Conservation (phyloP, 2,797 vertebrate species). For the Xerus rutilus region DNA sequence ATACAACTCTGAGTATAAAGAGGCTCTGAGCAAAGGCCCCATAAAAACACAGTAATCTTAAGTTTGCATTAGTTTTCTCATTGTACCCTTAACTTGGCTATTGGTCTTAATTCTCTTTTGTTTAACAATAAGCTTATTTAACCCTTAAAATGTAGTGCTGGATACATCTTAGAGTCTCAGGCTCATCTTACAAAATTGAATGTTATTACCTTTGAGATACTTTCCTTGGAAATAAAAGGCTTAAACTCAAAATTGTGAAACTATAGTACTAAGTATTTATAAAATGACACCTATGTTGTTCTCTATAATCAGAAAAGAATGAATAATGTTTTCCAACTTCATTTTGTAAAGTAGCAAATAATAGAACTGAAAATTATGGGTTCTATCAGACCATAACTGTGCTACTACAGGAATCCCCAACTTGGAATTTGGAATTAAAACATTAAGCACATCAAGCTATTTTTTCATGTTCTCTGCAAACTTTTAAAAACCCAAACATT, state of each 20-base stretch:
- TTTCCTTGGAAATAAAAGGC: not conserved
- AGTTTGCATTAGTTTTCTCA: not conserved
- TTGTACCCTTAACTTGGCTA: not conserved
- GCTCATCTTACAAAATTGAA: not conserved
- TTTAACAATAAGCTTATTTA: not conserved
- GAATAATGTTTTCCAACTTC: not conserved
- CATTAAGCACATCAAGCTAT: not conserved
- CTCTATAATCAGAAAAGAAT: not conserved
- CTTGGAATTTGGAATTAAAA: not conserved
- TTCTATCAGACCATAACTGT: not conserved
- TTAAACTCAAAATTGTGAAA: slow-evolving; percentile 3
- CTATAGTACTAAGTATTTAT: not conserved
- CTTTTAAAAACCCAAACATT: not conserved
- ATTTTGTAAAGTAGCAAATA: slow-evolving; percentile 23
- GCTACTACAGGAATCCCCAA: not conserved
- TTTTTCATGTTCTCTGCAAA: not conserved
- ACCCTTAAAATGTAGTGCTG: not conserved
- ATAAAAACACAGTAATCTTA: not conserved
- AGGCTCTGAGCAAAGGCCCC: not conserved
- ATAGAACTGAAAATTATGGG: not conserved
- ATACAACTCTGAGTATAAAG: not conserved
- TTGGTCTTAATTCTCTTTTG: not conserved
- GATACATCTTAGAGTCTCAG: not conserved
- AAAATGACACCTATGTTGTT: slow-evolving; percentile 8
- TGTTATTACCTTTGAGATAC: not conserved